A percentile compares a stretch with the other conserved stretches of the same genome.
phyloP scores from a whole-genome alignment of 2,797 vertebrate genomes.

The Molossus molossus region DNA sequence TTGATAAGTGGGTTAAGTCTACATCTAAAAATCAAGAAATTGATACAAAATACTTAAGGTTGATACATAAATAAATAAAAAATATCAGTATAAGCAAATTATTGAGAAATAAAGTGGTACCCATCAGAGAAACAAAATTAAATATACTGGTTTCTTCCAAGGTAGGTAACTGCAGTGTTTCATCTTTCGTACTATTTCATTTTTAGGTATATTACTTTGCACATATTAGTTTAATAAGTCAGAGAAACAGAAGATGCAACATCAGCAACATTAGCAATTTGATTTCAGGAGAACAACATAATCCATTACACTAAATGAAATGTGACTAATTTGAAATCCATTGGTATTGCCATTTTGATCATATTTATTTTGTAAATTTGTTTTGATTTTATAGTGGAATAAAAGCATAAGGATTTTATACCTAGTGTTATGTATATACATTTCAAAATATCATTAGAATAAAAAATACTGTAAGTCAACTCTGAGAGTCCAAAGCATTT shows the following conservation, averaged over 20 bases:
- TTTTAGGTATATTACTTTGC: constrained; percentile 67
- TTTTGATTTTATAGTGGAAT: constrained; percentile 71
- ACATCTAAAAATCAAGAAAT: constrained; percentile 42
- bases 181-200: background rate
- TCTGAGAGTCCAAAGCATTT: constrained; percentile 43
- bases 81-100: background rate
- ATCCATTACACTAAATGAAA: constrained; percentile 69
- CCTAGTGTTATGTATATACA: background rate
- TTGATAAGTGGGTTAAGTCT: constrained; percentile 23
- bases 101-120: constrained; percentile 17
- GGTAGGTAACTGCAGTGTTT: constrained; percentile 38
- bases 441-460: constrained; percentile 68
- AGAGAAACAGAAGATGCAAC: constrained; percentile 44
- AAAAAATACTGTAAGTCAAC: constrained; percentile 60
- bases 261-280: constrained; percentile 54
- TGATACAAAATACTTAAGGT: background rate
- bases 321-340: constrained; percentile 63
- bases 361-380: constrained; percentile 66
- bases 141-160: constrained; percentile 31
- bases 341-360: constrained; percentile 15
- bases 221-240: constrained; percentile 52
- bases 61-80: constrained; percentile 38
- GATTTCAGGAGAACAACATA: constrained; percentile 49
- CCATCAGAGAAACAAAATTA: constrained; percentile 35
- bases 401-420: constrained; percentile 60